Evolutionary conservation across 2,888 invertebrate genomes (phyloP), one percentile per base, ranked within the genome.

Genomic region (Stratiomys singularior): DNA sequence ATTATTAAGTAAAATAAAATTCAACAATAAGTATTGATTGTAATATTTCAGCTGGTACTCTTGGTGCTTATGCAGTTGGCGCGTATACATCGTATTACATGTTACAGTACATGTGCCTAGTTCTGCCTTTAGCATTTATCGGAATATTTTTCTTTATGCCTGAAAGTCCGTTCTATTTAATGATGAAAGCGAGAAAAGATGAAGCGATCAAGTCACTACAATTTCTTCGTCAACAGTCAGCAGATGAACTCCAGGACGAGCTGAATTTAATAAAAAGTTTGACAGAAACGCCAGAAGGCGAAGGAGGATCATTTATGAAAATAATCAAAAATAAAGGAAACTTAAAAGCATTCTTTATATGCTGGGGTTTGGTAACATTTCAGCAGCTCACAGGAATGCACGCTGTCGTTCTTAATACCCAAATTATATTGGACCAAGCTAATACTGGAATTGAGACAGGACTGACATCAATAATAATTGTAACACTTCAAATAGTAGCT

Each of bases 311-410:
- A 66, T 27, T 86, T 0, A 83, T 86, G 0, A 93, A 93, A 82
- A 88, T 94, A 0, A 89, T 87, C 84, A 91, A 88, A 82, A 91
- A 92, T 4, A 90, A 91, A 77, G 90, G 92, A 30, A 92, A 94
- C 85, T 91, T 93, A 81, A 93, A 92, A 84, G 95, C 95, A 0
- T 90, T 96, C 83, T 89, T 94, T 81, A 90, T 93, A 72, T 93
- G 93, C 0, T 91, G 92, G 81, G 91, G 92, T 4, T 88, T 96
- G 79, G 93, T 94, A 72, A 88, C 91, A 81, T 93, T 96, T 87
- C 97, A 97, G 85, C 97, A 97, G 86, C 88, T 95, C 80, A 92
- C 92, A 0, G 95, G 95, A 0, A 93, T 95, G 83, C 94, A 94
- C 85, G 93, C 94, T 0, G 92, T 96, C 0, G 89, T 95, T 1